Evolutionary conservation across 2,888 invertebrate species (phyloP).

Genomic region (Nemoura dubitans): DNA sequence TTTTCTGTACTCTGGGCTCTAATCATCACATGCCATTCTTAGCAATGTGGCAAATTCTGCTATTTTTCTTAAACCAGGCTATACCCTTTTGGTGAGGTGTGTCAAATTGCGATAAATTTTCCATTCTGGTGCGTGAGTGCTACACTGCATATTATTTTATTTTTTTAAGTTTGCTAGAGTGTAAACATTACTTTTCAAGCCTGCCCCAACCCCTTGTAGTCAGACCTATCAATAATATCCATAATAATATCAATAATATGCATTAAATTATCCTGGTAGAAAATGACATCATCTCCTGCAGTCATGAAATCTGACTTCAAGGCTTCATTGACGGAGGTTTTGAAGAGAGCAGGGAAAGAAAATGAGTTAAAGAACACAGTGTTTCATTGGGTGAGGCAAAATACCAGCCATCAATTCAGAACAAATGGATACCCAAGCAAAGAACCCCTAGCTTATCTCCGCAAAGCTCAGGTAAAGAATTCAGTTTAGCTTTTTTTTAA

Average conservation of each 20-base stretch:
- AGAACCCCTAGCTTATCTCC: constrained; percentile 78
- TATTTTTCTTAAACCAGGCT: too few relatives aligned
- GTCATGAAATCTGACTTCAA: constrained; percentile 83
- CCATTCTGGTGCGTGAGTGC: too few relatives aligned
- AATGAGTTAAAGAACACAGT: constrained; percentile 85
- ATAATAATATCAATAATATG: background rate
- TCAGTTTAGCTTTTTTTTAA: background rate
- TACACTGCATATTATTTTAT: too few relatives aligned
- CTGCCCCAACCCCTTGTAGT: background rate
- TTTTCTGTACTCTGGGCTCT: too few relatives aligned
- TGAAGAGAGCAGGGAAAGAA: constrained; percentile 81
- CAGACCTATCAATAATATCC: too few relatives aligned
- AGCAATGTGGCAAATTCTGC: too few relatives aligned
- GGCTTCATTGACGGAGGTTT: constrained; percentile 76
- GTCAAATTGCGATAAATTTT: too few relatives aligned
- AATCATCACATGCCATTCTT: too few relatives aligned
- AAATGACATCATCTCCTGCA: constrained; percentile 77
- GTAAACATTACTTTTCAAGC: background rate
- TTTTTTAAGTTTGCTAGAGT: too few relatives aligned
- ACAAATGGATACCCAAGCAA: constrained; percentile 53
- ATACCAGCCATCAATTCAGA: constrained; percentile 52
- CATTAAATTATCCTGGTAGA: constrained; percentile 63
- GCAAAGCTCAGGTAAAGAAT: constrained; percentile 75
- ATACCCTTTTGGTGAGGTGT: too few relatives aligned
- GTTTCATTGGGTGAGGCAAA: constrained; percentile 78